A percentile compares a stretch with the other conserved stretches of the same genome.
Conservation (phyloP, 2,113 vertebrate species). For the Numenius arquata region DNA sequence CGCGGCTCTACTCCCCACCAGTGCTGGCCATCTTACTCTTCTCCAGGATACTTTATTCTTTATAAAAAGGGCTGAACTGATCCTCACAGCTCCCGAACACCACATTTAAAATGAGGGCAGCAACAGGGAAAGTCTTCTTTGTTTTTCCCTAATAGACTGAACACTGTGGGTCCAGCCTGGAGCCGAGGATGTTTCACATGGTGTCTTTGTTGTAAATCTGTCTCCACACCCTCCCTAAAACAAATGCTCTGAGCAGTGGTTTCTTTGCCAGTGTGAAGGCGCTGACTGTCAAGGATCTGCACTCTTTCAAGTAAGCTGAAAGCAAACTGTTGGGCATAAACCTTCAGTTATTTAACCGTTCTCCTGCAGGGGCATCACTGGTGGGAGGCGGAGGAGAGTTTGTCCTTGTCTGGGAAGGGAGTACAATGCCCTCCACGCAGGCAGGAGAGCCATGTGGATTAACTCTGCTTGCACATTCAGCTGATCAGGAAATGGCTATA, state of each 20-base stretch:
- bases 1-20: neutral
- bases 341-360: neutral
- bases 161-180: neutral
- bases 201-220: neutral
- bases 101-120: neutral
- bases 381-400: neutral
- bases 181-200: fast-evolving
- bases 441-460: neutral
- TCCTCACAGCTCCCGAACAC: neutral
- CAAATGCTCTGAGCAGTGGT: neutral
- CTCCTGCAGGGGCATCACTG: neutral
- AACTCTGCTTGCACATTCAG: neutral
- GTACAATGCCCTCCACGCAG: neutral
- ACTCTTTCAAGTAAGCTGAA: neutral
- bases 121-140: neutral
- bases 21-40: neutral
- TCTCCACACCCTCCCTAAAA: neutral
- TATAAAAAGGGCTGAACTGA: neutral
- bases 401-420: neutral
- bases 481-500: neutral
- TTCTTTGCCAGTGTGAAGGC: neutral
- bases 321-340: neutral
- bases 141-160: neutral
- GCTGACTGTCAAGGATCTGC: neutral
- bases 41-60: neutral